Conservation (phyloP, 2,888 invertebrate species). For the Lypha dubia region DNA sequence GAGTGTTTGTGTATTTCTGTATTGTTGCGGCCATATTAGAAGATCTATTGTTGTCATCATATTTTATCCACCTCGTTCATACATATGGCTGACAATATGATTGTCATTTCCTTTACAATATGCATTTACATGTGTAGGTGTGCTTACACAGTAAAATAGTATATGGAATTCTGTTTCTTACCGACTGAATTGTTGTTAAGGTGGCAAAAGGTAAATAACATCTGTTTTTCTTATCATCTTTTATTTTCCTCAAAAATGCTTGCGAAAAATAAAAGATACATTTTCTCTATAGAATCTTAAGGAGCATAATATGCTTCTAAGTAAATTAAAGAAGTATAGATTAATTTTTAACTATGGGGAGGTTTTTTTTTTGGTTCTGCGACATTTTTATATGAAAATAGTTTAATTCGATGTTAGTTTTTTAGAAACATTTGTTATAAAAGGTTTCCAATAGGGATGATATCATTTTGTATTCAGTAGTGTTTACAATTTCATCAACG, state of each 20-base stretch:
- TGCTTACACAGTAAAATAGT: neutral
- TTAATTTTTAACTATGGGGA: neutral
- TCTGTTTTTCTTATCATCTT: constrained; percentile 17
- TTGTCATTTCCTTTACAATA: constrained; percentile 56
- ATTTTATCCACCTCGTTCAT: constrained; percentile 20
- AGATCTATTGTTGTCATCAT: constrained; percentile 63
- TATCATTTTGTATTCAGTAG: too few relatives aligned
- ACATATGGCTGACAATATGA: constrained; percentile 62
- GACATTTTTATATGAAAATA: too few relatives aligned
- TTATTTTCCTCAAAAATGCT: constrained; percentile 15
- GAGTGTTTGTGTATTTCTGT: neutral
- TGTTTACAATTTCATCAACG: too few relatives aligned
- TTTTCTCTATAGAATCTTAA: constrained; percentile 5
- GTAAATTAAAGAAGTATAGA: constrained; percentile 50
- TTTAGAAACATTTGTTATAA: too few relatives aligned
- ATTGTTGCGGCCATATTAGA: constrained; percentile 52
- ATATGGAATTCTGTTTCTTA: neutral
- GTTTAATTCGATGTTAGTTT: too few relatives aligned
- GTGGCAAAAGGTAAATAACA: constrained; percentile 62
- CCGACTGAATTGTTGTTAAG: constrained; percentile 32
- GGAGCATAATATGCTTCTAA: constrained; percentile 34
- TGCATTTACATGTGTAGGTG: neutral
- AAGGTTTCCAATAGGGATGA: too few relatives aligned
- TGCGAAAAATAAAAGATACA: constrained; percentile 21
- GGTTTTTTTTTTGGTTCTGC: too few relatives aligned